These are phyloP conservation scores for Hirtodrosophila trivittata DNA, from an alignment of 2,888 invertebrate genomes.

Conservation along the genomic window DNA sequence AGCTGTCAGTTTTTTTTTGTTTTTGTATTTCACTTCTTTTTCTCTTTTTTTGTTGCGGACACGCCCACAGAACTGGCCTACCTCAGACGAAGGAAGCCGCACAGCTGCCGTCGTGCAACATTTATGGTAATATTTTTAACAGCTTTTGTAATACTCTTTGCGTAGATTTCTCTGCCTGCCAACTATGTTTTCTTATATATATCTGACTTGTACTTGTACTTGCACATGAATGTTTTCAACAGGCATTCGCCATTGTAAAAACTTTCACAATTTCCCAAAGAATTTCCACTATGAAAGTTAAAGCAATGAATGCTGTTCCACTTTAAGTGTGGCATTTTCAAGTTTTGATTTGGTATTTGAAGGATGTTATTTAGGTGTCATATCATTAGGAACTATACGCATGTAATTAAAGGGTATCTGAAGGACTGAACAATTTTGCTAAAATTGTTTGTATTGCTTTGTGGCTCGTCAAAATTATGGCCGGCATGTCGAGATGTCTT, in stretches of 20 bases:
- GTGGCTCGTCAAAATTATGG: constrained; percentile 48
- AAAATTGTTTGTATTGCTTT: constrained; percentile 6
- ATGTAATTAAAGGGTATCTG: constrained; percentile 20
- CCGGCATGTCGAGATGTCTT: constrained; percentile 50
- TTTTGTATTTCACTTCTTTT: constrained; percentile 11
- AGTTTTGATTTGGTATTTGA: no score
- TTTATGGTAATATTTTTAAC: constrained; percentile 58
- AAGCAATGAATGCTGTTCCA: no score
- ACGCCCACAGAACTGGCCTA: constrained; percentile 40
- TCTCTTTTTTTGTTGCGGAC: constrained; percentile 25
- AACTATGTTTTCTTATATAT: constrained; percentile 12
- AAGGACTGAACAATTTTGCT: background rate
- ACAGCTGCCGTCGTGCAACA: constrained; percentile 28
- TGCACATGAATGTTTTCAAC: no score
- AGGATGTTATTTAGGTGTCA: no score
- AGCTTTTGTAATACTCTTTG: constrained; percentile 51
- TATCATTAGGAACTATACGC: no score
- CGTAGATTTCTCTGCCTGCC: constrained; percentile 27
- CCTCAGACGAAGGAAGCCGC: constrained; percentile 31
- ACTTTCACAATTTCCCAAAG: no score
- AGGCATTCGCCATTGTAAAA: no score
- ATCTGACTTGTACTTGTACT: constrained; percentile 3
- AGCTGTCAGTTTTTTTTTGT: constrained; percentile 57
- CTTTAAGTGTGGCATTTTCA: no score
- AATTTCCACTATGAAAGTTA: no score